Conservation (phyloP, 2,888 invertebrate genomes). For the Spatulosminthurus flaviceps region DNA sequence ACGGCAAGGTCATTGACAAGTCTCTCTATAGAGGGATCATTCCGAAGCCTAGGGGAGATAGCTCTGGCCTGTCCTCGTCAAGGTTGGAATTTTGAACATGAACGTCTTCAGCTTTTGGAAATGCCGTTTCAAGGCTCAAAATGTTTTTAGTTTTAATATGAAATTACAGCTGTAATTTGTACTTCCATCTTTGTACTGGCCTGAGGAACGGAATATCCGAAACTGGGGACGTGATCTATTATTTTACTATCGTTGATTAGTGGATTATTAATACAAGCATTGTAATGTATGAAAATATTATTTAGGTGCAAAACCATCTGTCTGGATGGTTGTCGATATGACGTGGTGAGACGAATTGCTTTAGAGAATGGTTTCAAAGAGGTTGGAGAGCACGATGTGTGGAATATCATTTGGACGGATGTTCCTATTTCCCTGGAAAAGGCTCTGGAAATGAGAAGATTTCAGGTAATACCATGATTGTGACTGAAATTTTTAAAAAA, state of each 20-base stretch:
- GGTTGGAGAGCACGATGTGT: constrained; percentile 81
- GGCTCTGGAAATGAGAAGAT: constrained; percentile 90
- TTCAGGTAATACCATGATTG: too few species aligned
- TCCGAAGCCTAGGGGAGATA: constrained; percentile 27
- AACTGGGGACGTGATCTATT: neutral
- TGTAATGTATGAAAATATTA: too few species aligned
- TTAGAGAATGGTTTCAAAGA: constrained; percentile 79
- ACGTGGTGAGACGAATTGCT: constrained; percentile 77
- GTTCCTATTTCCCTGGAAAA: constrained; percentile 84
- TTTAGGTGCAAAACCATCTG: constrained; percentile 69
- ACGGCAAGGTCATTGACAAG: neutral
- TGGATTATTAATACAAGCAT: neutral
- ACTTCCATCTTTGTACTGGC: neutral
- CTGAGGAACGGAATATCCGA: constrained; percentile 7
- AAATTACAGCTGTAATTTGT: neutral
- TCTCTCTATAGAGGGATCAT: constrained; percentile 30
- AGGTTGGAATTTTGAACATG: constrained; percentile 2
- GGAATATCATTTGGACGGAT: constrained; percentile 94
- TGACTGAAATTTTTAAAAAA: too few species aligned
- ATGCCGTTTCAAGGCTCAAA: constrained; percentile 12
- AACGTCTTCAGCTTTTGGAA: constrained; percentile 1
- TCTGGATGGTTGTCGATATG: constrained; percentile 77
- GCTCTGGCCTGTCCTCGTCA: constrained; percentile 21
- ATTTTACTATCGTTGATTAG: neutral
- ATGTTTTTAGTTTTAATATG: neutral